Evolutionary conservation across 2,797 vertebrate species (phyloP).

Genomic region (Delichon dasypus): DNA sequence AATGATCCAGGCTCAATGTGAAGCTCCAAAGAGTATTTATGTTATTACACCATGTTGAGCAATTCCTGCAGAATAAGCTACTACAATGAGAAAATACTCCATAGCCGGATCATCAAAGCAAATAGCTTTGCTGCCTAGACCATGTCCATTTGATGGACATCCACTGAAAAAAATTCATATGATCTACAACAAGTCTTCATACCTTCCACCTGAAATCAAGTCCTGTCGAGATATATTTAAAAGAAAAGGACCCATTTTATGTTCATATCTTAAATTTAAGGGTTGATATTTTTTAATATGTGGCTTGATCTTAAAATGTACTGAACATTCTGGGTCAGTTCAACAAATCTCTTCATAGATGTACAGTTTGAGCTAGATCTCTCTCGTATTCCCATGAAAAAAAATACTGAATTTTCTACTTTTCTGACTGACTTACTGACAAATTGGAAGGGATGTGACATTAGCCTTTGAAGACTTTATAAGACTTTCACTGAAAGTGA

Average conservation of each 20-base stretch:
- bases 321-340: neutral
- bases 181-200: neutral
- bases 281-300: accelerated
- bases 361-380: neutral
- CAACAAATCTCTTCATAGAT: neutral
- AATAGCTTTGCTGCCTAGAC: neutral
- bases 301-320: neutral
- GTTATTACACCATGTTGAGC: neutral
- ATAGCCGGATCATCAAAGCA: neutral
- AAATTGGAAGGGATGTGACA: neutral
- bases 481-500: neutral
- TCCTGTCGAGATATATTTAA: neutral
- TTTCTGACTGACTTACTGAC: neutral
- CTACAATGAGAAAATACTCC: neutral
- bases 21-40: neutral
- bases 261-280: neutral
- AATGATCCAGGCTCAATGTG: neutral
- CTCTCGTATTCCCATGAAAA: neutral
- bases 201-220: neutral
- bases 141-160: neutral
- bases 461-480: neutral
- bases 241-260: neutral
- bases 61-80: neutral
- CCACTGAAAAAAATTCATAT: neutral
- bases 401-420: neutral